Evolutionary conservation across 37 sponge, comb jelly and placozoan species (phyloP).

Genomic region (Trichoplax adhaerens): DNA sequence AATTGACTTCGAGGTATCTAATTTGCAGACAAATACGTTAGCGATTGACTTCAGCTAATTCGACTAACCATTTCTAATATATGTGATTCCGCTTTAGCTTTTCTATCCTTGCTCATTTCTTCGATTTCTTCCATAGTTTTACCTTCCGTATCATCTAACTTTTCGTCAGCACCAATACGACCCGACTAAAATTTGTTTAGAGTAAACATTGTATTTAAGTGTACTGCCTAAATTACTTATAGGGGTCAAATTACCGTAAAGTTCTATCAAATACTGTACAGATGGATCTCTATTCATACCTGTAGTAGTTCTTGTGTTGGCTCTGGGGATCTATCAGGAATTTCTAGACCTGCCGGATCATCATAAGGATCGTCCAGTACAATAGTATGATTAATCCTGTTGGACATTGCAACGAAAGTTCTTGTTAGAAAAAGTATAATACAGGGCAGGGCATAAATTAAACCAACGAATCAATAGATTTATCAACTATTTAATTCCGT

Average conservation of each 20-base stretch:
- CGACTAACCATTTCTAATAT: slow-evolving; percentile 71
- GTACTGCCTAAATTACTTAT: no score
- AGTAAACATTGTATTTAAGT: no score
- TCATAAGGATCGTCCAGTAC: slow-evolving; percentile 83
- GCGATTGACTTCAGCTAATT: no score
- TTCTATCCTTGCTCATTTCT: slow-evolving; percentile 37
- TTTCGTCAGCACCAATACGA: slow-evolving; percentile 76
- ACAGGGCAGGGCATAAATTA: neutral
- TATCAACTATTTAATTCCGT: neutral
- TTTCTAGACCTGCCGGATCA: slow-evolving; percentile 43
- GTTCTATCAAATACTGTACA: neutral
- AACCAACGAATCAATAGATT: neutral
- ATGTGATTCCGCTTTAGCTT: slow-evolving; percentile 71
- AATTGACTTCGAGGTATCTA: neutral
- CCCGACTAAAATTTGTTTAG: slow-evolving; percentile 16
- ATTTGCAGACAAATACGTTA: no score
- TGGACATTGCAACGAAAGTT: neutral
- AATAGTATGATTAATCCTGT: slow-evolving; percentile 81
- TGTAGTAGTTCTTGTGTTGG: no score
- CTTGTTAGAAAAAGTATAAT: neutral
- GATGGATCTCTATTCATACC: no score
- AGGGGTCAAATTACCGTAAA: neutral
- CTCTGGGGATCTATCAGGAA: no score
- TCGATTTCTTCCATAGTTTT: slow-evolving; percentile 54
- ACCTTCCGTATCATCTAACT: slow-evolving; percentile 73